Evolutionary conservation across 2,113 vertebrate genomes (phyloP), one percentile per base, ranked within the genome.

Genomic region (Papio anubis): DNA sequence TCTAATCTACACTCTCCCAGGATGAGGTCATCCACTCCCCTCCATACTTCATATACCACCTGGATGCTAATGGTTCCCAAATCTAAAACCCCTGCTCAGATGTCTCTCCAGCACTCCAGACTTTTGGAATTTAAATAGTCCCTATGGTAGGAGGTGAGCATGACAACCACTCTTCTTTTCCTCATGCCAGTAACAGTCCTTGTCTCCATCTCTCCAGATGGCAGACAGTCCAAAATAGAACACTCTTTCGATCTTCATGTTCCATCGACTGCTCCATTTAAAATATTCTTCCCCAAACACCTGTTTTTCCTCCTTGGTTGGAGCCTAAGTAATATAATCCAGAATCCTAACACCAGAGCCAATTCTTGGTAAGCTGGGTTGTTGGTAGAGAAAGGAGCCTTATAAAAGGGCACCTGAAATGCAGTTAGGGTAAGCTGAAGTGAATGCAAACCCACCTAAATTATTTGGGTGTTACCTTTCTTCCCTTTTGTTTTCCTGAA

Each of bases 171-270:
- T 92, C 91, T 92, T 82, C 93, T 91, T 45, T 78, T 48, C 78
- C 79, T 93, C 76, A 48, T 70, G 78, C 96, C 95, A 96, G 93
- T 18, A 92, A 92, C 89, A 85, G 93, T 87, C 64, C 48, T 89
- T 61, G 73, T 91, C 93, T 87, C 92, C 83, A 88, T 91, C 88
- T 96, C 93, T 97, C 97, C 97, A 98, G 97, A 98, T 98, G 98
- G 98, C 96, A 97, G 97, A 96, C 38, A 23, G 94, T 93, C 89
- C 94, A 98, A 98, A 97, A 97, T 98, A 98, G 94, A 97, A 97
- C 82, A 66, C 50, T 87, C 61, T 82, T 81, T 94, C 66, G 10
- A 75, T 93, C 96, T 95, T 92, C 83, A 61, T 87, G 94, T 95
- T 89, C 94, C 48, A 27, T 95, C 87, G 89, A 97, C 86, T 97